phyloP scores from a whole-genome alignment of 2,113 vertebrate genomes.

The Setophaga petechia region DNA sequence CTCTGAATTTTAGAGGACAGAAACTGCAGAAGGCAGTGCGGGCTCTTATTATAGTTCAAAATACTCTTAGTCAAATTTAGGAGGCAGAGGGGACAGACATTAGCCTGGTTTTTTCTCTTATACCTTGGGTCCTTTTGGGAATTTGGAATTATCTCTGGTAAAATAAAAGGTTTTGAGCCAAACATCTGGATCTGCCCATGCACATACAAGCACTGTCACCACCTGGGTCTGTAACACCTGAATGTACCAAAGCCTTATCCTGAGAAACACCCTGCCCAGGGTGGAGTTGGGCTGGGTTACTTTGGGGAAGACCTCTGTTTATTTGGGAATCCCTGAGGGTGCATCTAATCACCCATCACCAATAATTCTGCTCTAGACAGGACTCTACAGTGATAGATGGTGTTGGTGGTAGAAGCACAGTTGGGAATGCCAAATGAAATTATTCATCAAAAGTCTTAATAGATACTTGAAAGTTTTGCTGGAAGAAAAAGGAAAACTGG shows the following conservation, averaged over 20 bases:
- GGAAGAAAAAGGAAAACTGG: not conserved
- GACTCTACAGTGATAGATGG: not conserved
- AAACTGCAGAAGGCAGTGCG: not conserved
- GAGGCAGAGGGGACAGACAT: not conserved
- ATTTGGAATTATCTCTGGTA: not conserved
- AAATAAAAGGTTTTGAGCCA: not conserved
- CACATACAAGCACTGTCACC: not conserved
- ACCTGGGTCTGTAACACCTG: not conserved
- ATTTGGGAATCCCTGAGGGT: not conserved
- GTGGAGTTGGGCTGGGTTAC: not conserved
- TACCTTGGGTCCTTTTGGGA: not conserved
- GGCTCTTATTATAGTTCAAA: not conserved
- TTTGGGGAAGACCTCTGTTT: not conserved
- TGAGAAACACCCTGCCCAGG: not conserved
- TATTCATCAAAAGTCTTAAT: not conserved
- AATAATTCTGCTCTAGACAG: not conserved
- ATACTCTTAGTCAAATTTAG: not conserved
- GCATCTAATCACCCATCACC: not conserved
- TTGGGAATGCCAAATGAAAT: not conserved
- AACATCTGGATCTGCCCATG: not conserved
- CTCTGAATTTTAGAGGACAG: not conserved
- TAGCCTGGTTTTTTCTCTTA: not conserved
- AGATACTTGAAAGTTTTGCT: not conserved
- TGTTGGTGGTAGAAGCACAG: not conserved
- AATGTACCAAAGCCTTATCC: not conserved